phyloP scores from a whole-genome alignment of 2,113 vertebrate species.

The Orthonyx spaldingii region DNA sequence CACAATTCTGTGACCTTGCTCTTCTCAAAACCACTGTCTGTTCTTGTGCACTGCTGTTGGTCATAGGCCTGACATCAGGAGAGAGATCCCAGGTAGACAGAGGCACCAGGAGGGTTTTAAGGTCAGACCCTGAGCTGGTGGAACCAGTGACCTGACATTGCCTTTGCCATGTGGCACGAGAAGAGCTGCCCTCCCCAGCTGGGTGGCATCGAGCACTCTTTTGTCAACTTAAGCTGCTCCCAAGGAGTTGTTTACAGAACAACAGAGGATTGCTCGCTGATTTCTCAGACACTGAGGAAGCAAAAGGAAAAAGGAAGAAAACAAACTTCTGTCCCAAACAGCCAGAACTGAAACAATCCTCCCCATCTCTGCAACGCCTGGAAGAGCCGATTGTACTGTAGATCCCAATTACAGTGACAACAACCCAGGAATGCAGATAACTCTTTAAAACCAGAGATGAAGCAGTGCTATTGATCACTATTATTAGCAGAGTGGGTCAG shows the following conservation, averaged over 20 bases:
- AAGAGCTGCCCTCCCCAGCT: not conserved
- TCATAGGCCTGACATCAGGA: not conserved
- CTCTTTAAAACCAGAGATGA: not conserved
- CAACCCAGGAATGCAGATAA: not conserved
- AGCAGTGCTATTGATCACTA: conserved; percentile 20
- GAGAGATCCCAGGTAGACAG: not conserved
- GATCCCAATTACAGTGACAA: not conserved
- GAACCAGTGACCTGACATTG: not conserved
- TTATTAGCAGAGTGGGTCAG: conserved; percentile 3
- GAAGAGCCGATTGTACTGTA: not conserved
- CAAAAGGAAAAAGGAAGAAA: not conserved
- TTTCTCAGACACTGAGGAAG: not conserved
- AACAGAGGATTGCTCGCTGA: not conserved
- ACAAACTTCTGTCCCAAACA: not conserved
- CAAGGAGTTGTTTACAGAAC: not conserved
- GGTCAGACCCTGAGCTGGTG: not conserved
- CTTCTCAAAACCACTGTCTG: not conserved
- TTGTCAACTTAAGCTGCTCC: not conserved
- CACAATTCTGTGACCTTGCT: not conserved
- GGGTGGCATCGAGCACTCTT: not conserved
- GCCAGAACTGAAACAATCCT: not conserved
- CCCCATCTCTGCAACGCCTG: not conserved
- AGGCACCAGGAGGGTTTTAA: not conserved
- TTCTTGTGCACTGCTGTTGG: not conserved
- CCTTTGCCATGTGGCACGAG: not conserved